These are phyloP conservation scores for Labrus mixtus DNA, from an alignment of 2,113 vertebrate genomes.

Conservation along the genomic window DNA sequence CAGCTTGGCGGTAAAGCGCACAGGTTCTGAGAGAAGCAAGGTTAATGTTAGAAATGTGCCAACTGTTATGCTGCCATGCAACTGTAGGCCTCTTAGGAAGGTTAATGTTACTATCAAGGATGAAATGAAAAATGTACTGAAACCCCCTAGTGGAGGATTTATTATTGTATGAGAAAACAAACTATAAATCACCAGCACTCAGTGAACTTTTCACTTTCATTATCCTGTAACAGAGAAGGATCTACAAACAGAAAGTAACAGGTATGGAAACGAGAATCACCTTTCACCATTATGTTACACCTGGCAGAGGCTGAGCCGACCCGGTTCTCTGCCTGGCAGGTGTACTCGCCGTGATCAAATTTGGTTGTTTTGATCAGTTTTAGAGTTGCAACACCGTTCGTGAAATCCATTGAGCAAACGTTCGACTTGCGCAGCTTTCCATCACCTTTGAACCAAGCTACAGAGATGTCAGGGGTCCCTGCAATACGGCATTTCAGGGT, in stretches of 20 bases:
- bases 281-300: constrained; percentile 87
- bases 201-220: not conserved
- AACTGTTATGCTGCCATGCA: constrained; percentile 19
- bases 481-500: constrained; percentile 86
- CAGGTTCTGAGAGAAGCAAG: constrained; percentile 61
- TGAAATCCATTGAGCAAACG: constrained; percentile 88
- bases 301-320: constrained; percentile 86
- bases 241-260: not conserved
- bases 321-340: constrained; percentile 90
- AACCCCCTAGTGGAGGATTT: not conserved
- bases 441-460: constrained; percentile 91
- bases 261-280: constrained; percentile 44
- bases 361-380: constrained; percentile 84
- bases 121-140: not conserved
- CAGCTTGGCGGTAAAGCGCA: constrained; percentile 58
- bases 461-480: constrained; percentile 90
- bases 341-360: constrained; percentile 86
- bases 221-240: not conserved
- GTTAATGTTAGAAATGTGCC: constrained; percentile 35
- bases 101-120: constrained; percentile 21
- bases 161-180: no score
- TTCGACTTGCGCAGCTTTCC: constrained; percentile 87
- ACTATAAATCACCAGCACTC: no score
- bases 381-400: constrained; percentile 87
- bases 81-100: not conserved